phyloP scores from a whole-genome alignment of 2,888 invertebrate species.

The Acanthococcus lagerstroemiae region DNA sequence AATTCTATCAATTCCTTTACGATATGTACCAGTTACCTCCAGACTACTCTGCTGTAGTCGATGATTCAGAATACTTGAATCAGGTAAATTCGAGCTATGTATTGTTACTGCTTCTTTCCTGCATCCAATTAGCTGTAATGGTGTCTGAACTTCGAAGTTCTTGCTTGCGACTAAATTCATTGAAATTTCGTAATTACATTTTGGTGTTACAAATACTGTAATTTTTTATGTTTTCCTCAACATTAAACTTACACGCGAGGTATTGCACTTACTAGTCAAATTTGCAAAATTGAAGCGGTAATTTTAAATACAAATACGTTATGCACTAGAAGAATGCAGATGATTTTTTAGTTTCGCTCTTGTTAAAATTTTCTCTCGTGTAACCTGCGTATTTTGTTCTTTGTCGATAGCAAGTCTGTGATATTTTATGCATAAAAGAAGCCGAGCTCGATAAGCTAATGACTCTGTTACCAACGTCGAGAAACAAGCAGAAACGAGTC shows the following conservation, averaged over 20 bases:
- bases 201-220: too few relatives aligned
- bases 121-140: too few relatives aligned
- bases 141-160: too few relatives aligned
- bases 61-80: constrained; percentile 32
- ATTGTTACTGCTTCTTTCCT: too few relatives aligned
- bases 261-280: too few relatives aligned
- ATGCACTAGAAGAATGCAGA: neutral
- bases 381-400: too few relatives aligned
- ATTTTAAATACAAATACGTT: too few relatives aligned
- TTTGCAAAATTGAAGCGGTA: too few relatives aligned
- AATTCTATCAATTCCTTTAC: constrained; percentile 33
- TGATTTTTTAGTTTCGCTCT: neutral
- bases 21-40: constrained; percentile 36
- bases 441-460: constrained; percentile 36
- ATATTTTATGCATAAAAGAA: constrained; percentile 35
- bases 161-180: too few relatives aligned
- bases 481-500: constrained; percentile 30
- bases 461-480: constrained; percentile 32
- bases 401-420: constrained; percentile 32
- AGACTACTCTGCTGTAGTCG: constrained; percentile 36
- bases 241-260: too few relatives aligned
- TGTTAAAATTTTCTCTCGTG: neutral
- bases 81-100: constrained; percentile 7
- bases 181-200: too few relatives aligned
- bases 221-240: too few relatives aligned